Evolutionary conservation across 1,140 invertebrate genomes (phyloP).

Genomic region (Aethina tumida): DNA sequence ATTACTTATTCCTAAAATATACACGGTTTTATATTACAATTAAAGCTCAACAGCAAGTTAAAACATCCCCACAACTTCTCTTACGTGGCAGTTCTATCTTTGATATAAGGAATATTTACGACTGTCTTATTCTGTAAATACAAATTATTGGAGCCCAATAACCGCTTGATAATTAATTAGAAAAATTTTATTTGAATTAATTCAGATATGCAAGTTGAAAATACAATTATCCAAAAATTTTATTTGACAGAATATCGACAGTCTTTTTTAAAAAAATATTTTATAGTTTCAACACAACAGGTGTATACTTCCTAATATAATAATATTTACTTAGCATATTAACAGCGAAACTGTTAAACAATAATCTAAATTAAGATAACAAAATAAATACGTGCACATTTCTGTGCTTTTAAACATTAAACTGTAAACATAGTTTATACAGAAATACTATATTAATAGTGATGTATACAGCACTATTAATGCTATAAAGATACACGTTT

Average conservation of each 20-base stretch:
- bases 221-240: constrained; percentile 1
- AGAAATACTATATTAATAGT: constrained; percentile 16
- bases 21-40: constrained; percentile 23
- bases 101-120: too few species aligned
- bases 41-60: constrained; percentile 26
- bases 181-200: background rate
- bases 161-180: background rate
- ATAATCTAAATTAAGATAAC: constrained; percentile 3
- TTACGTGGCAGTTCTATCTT: constrained; percentile 22
- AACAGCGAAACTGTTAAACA: constrained; percentile 4
- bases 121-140: constrained; percentile 3
- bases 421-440: constrained; percentile 23
- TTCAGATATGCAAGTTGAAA: background rate
- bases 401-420: constrained; percentile 18
- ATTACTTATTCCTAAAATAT: constrained; percentile 18
- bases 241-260: background rate
- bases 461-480: constrained; percentile 8
- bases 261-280: constrained; percentile 5
- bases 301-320: constrained; percentile 7
- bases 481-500: constrained; percentile 8
- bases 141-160: background rate
- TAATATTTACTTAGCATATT: constrained; percentile 8
- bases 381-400: constrained; percentile 13
- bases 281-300: constrained; percentile 6
- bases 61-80: constrained; percentile 14